These are phyloP conservation scores for Drosophila histrio DNA, from an alignment of 2,888 invertebrate species.

Conservation along the genomic window DNA sequence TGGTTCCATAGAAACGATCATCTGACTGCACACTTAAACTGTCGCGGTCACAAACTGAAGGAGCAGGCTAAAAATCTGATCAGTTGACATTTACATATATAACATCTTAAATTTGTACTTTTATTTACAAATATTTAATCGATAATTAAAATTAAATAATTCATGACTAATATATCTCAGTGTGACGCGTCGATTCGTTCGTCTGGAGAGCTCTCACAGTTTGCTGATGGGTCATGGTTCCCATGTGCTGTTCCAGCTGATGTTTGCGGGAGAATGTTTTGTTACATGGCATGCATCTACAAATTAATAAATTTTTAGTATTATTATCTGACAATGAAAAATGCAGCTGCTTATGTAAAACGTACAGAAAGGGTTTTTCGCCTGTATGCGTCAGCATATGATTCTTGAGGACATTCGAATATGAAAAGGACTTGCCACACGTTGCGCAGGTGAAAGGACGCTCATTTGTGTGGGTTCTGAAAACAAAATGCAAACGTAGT, in stretches of 20 bases:
- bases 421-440: conserved; percentile 83
- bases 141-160: conserved; percentile 31
- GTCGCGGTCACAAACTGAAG: background rate
- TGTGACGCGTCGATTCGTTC: conserved; percentile 36
- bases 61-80: background rate
- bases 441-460: conserved; percentile 82
- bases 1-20: conserved; percentile 7
- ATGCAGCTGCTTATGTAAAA: background rate
- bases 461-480: conserved; percentile 83
- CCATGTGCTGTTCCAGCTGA: conserved; percentile 81
- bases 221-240: conserved; percentile 82
- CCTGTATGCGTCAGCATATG: conserved; percentile 84
- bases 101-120: conserved; percentile 40
- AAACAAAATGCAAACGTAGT: conserved; percentile 5
- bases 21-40: conserved; percentile 8
- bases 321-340: background rate
- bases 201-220: conserved; percentile 66
- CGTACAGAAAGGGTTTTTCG: conserved; percentile 81
- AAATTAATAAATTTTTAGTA: background rate
- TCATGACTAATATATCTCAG: conserved; percentile 64
- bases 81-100: background rate
- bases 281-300: conserved; percentile 82
- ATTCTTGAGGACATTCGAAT: conserved; percentile 83
- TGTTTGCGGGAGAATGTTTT: conserved; percentile 83
- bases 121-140: conserved; percentile 43